Evolutionary conservation across 2,113 vertebrate species (phyloP).

Genomic region (Leptocoma aspasia): DNA sequence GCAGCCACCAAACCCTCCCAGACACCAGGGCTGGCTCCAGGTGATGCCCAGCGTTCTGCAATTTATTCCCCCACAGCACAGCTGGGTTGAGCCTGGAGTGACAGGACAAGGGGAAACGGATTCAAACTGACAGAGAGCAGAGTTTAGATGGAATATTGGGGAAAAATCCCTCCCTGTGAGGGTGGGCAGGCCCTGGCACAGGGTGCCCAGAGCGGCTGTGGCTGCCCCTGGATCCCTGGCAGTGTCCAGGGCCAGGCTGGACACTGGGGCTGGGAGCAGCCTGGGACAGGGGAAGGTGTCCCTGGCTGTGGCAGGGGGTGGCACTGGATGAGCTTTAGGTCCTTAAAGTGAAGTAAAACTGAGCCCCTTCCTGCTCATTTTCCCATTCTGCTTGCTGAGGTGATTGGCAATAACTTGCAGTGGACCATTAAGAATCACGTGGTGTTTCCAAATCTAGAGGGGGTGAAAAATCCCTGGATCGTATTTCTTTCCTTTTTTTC

Average conservation of each 20-base stretch:
- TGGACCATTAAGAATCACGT: not conserved
- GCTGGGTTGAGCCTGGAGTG: not conserved
- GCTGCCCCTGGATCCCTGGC: not conserved
- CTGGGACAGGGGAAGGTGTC: fast-evolving
- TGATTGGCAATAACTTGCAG: fast-evolving
- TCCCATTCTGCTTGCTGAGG: not conserved
- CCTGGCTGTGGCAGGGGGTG: not conserved
- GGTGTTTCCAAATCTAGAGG: not conserved
- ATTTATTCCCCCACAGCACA: not conserved
- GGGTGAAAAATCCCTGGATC: not conserved
- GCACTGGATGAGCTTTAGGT: not conserved
- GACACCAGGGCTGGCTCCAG: not conserved
- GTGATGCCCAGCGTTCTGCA: not conserved
- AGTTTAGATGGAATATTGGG: not conserved
- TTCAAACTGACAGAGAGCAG: fast-evolving
- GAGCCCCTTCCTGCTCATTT: not conserved
- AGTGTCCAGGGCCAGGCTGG: not conserved
- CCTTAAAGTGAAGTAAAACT: not conserved
- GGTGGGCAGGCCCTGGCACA: not conserved
- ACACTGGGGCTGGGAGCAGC: fast-evolving
- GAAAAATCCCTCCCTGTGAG: not conserved
- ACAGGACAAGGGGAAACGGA: not conserved
- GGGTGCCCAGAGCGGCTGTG: not conserved
- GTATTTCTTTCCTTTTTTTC: not conserved
- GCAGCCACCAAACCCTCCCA: not conserved